phyloP scores from a whole-genome alignment of 2,797 vertebrate species.

The Sebastes nivosus region DNA sequence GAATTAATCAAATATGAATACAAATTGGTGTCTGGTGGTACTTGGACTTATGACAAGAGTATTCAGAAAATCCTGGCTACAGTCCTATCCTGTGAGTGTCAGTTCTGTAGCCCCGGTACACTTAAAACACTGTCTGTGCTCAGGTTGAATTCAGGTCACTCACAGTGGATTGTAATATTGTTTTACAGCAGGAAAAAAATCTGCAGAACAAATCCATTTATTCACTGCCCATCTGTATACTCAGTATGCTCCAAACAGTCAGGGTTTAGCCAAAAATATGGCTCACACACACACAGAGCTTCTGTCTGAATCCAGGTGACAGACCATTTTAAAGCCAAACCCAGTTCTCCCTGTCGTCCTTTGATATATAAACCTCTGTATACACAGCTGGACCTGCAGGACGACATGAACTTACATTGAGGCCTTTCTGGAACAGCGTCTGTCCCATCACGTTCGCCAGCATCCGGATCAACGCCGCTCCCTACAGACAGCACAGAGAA shows the following conservation, averaged over 20 bases:
- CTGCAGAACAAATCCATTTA: slow-evolving; percentile 12
- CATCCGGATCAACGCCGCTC: slow-evolving; percentile 98
- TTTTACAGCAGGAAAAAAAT: slow-evolving; percentile 1
- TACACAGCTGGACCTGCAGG: slow-evolving; percentile 7
- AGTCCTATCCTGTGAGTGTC: neutral
- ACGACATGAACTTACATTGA: slow-evolving; percentile 88
- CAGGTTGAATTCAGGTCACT: neutral
- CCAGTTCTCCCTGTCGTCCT: slow-evolving; percentile 5
- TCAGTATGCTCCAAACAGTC: neutral
- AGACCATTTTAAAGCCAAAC: slow-evolving; percentile 20
- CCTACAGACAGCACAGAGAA: slow-evolving; percentile 78
- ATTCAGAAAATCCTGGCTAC: neutral
- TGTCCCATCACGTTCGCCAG: slow-evolving; percentile 98
- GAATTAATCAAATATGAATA: neutral
- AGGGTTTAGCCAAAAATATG: slow-evolving; percentile 16
- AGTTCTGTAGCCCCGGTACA: neutral
- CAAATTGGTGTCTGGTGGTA: neutral
- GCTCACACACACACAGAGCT: neutral
- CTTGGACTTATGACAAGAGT: neutral
- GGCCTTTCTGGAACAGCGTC: slow-evolving; percentile 92
- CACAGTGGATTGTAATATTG: neutral
- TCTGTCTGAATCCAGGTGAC: slow-evolving; percentile 6
- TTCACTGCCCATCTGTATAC: neutral
- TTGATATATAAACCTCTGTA: slow-evolving; percentile 12
- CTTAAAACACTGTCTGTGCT: too few relatives aligned